Evolutionary conservation across 2,888 invertebrate species (phyloP).

Genomic region (Drosophila affinis): DNA sequence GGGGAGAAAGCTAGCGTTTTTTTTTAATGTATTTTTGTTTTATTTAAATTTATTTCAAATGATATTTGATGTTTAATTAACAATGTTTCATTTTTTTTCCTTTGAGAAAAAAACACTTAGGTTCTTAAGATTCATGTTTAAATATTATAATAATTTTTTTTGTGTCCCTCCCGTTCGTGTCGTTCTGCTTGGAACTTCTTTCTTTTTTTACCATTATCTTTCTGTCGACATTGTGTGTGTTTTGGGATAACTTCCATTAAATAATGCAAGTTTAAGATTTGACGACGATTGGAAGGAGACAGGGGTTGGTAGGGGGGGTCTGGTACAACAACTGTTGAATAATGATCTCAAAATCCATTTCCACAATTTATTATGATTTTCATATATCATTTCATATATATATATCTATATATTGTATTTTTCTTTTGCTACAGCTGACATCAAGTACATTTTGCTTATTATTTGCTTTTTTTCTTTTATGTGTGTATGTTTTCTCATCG

Average conservation of each 20-base stretch:
- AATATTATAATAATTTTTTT: constrained; percentile 54
- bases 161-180: constrained; percentile 7
- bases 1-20: not conserved
- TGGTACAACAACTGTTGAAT: constrained; percentile 27
- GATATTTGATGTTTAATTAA: constrained; percentile 76
- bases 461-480: constrained; percentile 20
- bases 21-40: constrained; percentile 31
- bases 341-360: constrained; percentile 15
- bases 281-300: not conserved
- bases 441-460: constrained; percentile 71
- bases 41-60: constrained; percentile 73
- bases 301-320: not conserved
- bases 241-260: constrained; percentile 27
- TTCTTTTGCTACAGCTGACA: constrained; percentile 69
- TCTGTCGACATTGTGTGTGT: not conserved
- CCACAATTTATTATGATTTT: constrained; percentile 41
- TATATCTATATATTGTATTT: constrained; percentile 31
- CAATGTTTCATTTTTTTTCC: constrained; percentile 73
- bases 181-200: constrained; percentile 8
- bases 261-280: constrained; percentile 41
- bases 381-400: constrained; percentile 27
- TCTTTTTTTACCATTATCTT: constrained; percentile 7
- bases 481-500: constrained; percentile 3
- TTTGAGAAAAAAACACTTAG: constrained; percentile 75
- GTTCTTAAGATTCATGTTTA: constrained; percentile 72